These are phyloP conservation scores for Rattus rattus DNA, from an alignment of 2,113 vertebrate species.

Conservation along the genomic window DNA sequence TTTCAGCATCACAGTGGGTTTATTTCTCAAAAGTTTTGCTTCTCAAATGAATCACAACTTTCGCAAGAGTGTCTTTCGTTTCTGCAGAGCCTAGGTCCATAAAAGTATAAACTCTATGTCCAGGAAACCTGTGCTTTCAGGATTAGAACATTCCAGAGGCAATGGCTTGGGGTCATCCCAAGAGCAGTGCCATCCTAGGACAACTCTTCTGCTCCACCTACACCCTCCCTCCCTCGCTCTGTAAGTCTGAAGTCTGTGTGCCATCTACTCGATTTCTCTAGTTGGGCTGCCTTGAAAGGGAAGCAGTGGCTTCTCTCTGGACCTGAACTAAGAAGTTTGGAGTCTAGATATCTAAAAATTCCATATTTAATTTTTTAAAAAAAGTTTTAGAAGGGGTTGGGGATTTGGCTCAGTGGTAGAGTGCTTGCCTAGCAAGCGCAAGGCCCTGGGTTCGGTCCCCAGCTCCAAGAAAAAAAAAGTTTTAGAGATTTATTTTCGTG, in stretches of 20 bases:
- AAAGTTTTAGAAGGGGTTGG: not conserved
- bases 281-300: not conserved
- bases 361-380: not conserved
- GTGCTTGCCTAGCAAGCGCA: too few species aligned
- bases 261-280: not conserved
- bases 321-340: not conserved
- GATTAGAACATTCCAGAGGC: not conserved
- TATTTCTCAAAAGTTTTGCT: conserved; percentile 40
- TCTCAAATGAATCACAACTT: not conserved
- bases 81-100: not conserved
- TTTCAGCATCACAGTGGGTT: conserved; percentile 25
- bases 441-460: too few species aligned
- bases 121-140: not conserved
- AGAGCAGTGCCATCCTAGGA: not conserved
- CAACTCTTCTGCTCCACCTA: not conserved
- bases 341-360: not conserved
- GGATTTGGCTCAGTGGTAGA: too few species aligned
- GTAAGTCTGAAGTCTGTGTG: not conserved
- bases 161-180: not conserved
- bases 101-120: not conserved
- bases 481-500: not conserved
- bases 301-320: not conserved
- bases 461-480: not conserved
- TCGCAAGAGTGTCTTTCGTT: conserved; percentile 3
- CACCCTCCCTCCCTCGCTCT: not conserved